Evolutionary conservation across 1,140 invertebrate genomes (phyloP).

Genomic region (Gonioctena quinquepunctata): DNA sequence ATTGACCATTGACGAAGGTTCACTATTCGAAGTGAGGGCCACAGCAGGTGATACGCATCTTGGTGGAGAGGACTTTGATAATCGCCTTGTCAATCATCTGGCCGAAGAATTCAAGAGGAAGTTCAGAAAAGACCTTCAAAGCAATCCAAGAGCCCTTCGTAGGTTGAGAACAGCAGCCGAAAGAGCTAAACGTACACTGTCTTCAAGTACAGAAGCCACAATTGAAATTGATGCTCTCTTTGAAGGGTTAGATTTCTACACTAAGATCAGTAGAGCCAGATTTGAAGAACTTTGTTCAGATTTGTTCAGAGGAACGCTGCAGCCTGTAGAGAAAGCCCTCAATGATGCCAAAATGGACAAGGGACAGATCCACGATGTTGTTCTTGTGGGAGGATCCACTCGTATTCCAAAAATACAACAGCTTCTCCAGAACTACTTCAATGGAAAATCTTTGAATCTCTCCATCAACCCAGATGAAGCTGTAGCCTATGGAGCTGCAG

Average conservation of each 20-base stretch:
- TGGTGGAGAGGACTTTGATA: constrained; percentile 64
- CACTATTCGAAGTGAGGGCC: constrained; percentile 69
- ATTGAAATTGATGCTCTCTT: constrained; percentile 60
- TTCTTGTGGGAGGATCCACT: constrained; percentile 73
- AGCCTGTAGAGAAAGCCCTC: constrained; percentile 65
- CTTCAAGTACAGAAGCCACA: constrained; percentile 59
- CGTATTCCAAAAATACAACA: constrained; percentile 63
- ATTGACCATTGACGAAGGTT: constrained; percentile 73
- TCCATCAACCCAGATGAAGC: constrained; percentile 61
- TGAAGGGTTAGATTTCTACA: constrained; percentile 60
- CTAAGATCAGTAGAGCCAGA: constrained; percentile 61
- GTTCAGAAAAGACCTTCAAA: constrained; percentile 58
- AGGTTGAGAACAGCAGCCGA: constrained; percentile 80
- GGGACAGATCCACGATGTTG: constrained; percentile 68
- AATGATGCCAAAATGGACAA: constrained; percentile 72
- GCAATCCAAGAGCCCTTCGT: constrained; percentile 61
- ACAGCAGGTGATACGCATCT: constrained; percentile 67
- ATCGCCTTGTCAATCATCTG: constrained; percentile 71
- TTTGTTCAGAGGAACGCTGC: constrained; percentile 60
- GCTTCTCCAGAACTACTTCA: constrained; percentile 59
- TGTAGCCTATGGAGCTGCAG: constrained; percentile 59
- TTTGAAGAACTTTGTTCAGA: constrained; percentile 62
- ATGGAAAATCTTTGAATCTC: constrained; percentile 59
- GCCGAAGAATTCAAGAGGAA: constrained; percentile 60
- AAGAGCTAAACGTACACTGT: constrained; percentile 60